Percentiles rank a stretch among this genome's conserved stretches.
phyloP scores from a whole-genome alignment of 2,888 invertebrate species.

The Petrolisthes cinctipes region DNA sequence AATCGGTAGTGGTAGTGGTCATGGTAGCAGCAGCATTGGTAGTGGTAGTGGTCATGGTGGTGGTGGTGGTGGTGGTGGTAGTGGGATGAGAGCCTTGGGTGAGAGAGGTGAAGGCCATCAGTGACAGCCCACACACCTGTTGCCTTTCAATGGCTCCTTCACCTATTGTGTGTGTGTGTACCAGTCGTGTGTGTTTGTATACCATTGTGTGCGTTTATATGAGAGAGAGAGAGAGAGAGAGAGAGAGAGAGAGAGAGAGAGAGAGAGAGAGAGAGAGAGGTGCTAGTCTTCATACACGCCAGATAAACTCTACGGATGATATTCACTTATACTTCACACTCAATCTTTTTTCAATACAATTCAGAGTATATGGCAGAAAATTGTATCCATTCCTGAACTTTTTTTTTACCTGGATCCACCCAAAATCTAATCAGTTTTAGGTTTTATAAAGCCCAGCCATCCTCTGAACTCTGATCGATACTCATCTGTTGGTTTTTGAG shows the following conservation, averaged over 20 bases:
- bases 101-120: background rate
- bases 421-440: too few relatives aligned
- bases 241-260: background rate
- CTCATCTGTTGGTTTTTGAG: too few relatives aligned
- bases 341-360: background rate
- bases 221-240: slow-evolving; percentile 1
- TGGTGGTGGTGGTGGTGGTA: background rate
- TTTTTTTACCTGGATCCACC: too few relatives aligned
- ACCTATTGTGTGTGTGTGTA: too few relatives aligned
- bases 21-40: background rate
- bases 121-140: too few relatives aligned
- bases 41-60: background rate
- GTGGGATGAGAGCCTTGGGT: background rate
- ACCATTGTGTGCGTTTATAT: background rate
- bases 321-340: too few relatives aligned
- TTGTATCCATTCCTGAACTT: too few relatives aligned
- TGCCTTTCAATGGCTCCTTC: too few relatives aligned
- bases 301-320: background rate
- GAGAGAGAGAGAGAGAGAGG: background rate
- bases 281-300: background rate
- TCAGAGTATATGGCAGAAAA: background rate
- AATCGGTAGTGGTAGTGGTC: too few relatives aligned
- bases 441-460: too few relatives aligned
- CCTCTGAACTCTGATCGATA: too few relatives aligned
- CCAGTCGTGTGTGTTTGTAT: background rate